Evolutionary conservation across 2,113 vertebrate genomes (phyloP), one percentile per base, ranked within the genome.

Genomic region (Sigmodon hispidus): DNA sequence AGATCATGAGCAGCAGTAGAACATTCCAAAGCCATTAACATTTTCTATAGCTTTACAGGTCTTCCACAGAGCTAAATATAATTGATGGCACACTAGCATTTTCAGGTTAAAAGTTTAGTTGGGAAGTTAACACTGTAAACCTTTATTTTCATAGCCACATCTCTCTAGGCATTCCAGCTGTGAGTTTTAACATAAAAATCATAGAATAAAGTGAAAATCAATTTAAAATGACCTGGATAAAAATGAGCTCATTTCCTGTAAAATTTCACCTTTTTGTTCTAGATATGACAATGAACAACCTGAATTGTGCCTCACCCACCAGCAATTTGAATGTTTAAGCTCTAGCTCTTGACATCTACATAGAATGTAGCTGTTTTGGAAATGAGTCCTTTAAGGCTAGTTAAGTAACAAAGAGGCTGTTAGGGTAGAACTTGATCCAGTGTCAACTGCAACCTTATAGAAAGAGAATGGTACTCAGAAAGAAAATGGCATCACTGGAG

Each of bases 91-190:
- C 16, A 63, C 34, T n/a, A 57, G 48, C 3, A 86, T 81, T 94
- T 98, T 89, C 55, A 94, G 77, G 72, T 96, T 86, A 96, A 93
- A 94, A 63, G 29, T 90, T 93, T 97, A 91, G 83, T 86, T 96
- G 96, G 94, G 0, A 15, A 77, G 86, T 96, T 91, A 96, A 4
- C 75, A 43, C 22, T 73, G 65, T 31, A 90, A 96, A 87, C 57
- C 94, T 80, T 95, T 95, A 94, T 89, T 98, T 77, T 59, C 95
- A 7, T 26, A 91, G 45, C 97, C 63, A 95, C 31, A 52, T 94
- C 77, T 69, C 81, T 81, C 72, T 19, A 45, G 55, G 43, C 3
- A 24, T 65, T 59, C 63, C n/a, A 73, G 31, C 85, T 95, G 45
- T 67, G 22, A 75, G 70, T 91, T 84, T 94, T 73, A 91, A 89